phyloP scores from a whole-genome alignment of 2,797 vertebrate species.

The Crenuchus spilurus region DNA sequence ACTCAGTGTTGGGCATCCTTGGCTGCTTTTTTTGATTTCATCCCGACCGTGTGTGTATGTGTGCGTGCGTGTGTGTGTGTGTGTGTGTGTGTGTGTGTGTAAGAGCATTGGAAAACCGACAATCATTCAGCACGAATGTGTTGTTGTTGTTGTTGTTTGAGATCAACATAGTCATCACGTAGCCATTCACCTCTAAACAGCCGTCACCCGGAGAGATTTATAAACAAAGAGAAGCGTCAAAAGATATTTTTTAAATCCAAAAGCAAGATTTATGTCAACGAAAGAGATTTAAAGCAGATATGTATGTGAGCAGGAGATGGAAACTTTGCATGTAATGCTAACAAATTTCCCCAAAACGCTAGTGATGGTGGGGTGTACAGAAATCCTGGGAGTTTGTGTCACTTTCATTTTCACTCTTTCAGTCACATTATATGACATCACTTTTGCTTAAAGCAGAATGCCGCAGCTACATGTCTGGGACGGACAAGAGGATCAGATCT shows the following conservation, averaged over 20 bases:
- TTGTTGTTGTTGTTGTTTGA: slow-evolving; percentile 66
- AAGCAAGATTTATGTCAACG: slow-evolving; percentile 20
- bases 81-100: slow-evolving; percentile 59
- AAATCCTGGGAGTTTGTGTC: slow-evolving; percentile 23
- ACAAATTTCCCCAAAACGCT: slow-evolving; percentile 13
- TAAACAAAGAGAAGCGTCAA: slow-evolving; percentile 60
- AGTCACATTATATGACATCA: slow-evolving; percentile 2
- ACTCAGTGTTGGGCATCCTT: slow-evolving; percentile 63
- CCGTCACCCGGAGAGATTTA: slow-evolving; percentile 62
- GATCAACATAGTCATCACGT: slow-evolving; percentile 58
- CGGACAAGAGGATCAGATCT: slow-evolving; percentile 12
- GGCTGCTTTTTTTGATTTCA: slow-evolving; percentile 36
- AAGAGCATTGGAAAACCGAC: slow-evolving; percentile 70
- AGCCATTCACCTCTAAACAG: slow-evolving; percentile 54
- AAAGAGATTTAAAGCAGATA: slow-evolving; percentile 7
- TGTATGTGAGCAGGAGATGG: slow-evolving; percentile 11
- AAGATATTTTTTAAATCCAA: slow-evolving; percentile 32
- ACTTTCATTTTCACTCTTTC: slow-evolving; percentile 13
- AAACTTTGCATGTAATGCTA: slow-evolving; percentile 44
- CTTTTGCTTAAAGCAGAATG: slow-evolving; percentile 17
- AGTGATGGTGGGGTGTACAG: slow-evolving; percentile 20
- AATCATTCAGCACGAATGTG: slow-evolving; percentile 74
- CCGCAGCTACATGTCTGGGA: slow-evolving; percentile 9
- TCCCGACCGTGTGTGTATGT: slow-evolving; percentile 18
- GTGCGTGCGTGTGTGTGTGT: slow-evolving; percentile 46